These are phyloP conservation scores for Amblyopsis hoosieri DNA, from an alignment of 2,797 vertebrate species.

Conservation along the genomic window DNA sequence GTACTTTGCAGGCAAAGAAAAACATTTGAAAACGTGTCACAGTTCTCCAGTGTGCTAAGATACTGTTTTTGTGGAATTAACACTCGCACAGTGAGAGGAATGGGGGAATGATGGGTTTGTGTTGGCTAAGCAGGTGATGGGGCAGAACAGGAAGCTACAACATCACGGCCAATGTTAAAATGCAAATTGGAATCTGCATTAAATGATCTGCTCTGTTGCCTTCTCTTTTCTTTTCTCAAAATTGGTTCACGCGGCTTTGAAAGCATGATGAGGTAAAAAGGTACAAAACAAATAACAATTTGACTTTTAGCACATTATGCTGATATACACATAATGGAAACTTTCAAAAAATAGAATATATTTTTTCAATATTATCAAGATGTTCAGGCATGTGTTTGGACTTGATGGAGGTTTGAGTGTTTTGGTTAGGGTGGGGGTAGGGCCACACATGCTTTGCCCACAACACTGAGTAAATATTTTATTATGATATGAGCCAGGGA, in stretches of 20 bases:
- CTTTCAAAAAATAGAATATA: neutral
- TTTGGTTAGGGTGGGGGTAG: neutral
- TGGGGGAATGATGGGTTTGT: slow-evolving; percentile 21
- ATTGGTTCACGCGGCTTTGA: slow-evolving; percentile 17
- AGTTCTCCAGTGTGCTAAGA: neutral
- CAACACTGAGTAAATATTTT: neutral
- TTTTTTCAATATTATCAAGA: neutral
- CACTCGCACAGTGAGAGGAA: slow-evolving; percentile 15
- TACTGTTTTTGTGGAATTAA: slow-evolving; percentile 27
- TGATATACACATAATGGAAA: neutral
- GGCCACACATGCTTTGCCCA: no score
- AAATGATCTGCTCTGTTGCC: slow-evolving; percentile 59
- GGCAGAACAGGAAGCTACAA: slow-evolving; percentile 21
- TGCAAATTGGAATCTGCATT: slow-evolving; percentile 51
- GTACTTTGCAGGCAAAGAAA: neutral
- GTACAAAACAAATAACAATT: neutral
- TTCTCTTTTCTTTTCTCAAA: slow-evolving; percentile 38
- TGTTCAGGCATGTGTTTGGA: slow-evolving; percentile 7
- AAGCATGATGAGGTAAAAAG: slow-evolving; percentile 15
- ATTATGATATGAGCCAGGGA: slow-evolving; percentile 19
- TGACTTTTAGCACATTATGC: no score
- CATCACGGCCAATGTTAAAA: slow-evolving; percentile 39
- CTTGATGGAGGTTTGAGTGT: neutral
- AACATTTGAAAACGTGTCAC: slow-evolving; percentile 5
- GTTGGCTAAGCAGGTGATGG: slow-evolving; percentile 31